These are phyloP conservation scores for Bruchidius siliquastri DNA, from an alignment of 2,888 invertebrate genomes.

Conservation along the genomic window DNA sequence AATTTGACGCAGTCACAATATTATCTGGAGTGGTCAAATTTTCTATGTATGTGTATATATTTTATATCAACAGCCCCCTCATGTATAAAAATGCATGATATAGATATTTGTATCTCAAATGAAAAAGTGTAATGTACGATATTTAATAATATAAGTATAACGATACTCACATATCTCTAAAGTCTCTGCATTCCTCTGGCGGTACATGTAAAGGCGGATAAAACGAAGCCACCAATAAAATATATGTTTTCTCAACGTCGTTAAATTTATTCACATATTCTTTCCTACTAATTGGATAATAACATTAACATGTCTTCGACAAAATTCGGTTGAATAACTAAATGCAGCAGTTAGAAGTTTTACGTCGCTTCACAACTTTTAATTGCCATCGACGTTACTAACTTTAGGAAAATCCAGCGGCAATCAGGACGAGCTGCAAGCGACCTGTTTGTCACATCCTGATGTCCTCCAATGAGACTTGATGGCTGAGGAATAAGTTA, in stretches of 20 bases:
- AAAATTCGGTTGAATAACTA: slow-evolving; percentile 11
- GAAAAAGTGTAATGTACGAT: too few species aligned
- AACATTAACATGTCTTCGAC: slow-evolving; percentile 16
- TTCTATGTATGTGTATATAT: too few species aligned
- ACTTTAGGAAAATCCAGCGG: neutral
- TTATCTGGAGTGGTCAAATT: too few species aligned
- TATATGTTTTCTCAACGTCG: neutral
- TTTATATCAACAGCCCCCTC: too few species aligned
- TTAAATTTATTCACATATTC: slow-evolving; percentile 4
- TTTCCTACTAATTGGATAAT: slow-evolving; percentile 11
- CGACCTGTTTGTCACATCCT: neutral
- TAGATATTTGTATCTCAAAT: too few species aligned
- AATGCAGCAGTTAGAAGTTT: neutral
- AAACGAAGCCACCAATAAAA: neutral
- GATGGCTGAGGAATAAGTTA: too few species aligned
- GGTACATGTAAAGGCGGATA: neutral
- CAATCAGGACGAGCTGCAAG: neutral
- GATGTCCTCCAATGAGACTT: too few species aligned
- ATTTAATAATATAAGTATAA: too few species aligned
- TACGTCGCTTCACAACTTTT: neutral
- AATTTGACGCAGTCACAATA: too few species aligned
- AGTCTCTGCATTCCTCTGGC: neutral
- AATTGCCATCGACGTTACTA: neutral
- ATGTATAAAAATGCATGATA: too few species aligned
- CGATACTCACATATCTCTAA: too few species aligned